These are phyloP conservation scores for Drosophila equinoxialis DNA, from an alignment of 1,140 invertebrate species.

Conservation along the genomic window DNA sequence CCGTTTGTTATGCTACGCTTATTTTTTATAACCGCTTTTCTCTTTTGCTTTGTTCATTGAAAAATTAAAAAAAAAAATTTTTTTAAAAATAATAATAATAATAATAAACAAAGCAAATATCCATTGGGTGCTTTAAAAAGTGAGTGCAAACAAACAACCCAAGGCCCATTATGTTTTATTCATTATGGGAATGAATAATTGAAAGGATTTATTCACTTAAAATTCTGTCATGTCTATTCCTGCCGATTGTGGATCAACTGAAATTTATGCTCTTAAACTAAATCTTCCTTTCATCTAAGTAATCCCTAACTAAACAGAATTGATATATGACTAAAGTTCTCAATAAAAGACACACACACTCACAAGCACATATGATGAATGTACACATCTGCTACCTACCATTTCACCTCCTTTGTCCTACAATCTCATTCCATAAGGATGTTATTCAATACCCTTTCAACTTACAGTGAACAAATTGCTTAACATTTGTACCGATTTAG, in stretches of 20 bases:
- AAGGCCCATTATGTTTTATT: constrained; percentile 3
- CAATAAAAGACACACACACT: not conserved
- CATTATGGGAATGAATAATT: not conserved
- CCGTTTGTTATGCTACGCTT: not conserved
- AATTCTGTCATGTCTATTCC: not conserved
- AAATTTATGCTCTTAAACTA: constrained; percentile 11
- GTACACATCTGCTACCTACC: not conserved
- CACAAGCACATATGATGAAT: not conserved
- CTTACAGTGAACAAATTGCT: constrained; percentile 63
- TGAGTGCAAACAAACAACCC: not conserved
- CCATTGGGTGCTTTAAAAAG: not conserved
- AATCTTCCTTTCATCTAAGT: constrained; percentile 11
- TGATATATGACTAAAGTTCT: constrained; percentile 24
- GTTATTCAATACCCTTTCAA: constrained; percentile 56
- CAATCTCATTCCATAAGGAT: not conserved
- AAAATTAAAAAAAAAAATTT: not conserved
- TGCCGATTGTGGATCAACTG: not conserved
- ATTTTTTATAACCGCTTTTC: not conserved
- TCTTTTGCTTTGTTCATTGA: not conserved
- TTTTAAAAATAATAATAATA: not conserved
- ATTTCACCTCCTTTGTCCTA: not conserved
- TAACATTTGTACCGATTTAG: constrained; percentile 56
- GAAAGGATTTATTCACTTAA: not conserved
- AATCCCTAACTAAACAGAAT: constrained; percentile 22
- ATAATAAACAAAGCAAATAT: not conserved